phyloP scores from a whole-genome alignment of 2,888 invertebrate genomes.

The Synanthedon andrenaeformis region DNA sequence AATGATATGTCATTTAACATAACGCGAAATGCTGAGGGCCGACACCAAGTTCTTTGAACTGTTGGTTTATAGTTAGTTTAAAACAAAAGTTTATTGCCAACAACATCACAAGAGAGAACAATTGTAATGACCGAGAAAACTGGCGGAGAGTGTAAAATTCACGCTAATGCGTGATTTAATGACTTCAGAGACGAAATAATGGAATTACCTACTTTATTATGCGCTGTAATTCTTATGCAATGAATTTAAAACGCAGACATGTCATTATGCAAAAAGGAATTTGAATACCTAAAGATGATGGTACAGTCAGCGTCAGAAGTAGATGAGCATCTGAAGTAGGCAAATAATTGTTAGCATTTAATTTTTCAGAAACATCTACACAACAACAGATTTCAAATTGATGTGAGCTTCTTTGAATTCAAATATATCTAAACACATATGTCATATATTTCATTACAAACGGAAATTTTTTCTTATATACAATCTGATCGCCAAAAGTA shows the following conservation, averaged over 20 bases:
- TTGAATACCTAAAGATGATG: no score
- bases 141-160: constrained; percentile 27
- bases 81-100: constrained; percentile 30
- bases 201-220: constrained; percentile 17
- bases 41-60: constrained; percentile 35
- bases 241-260: neutral
- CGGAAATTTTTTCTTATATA: no score
- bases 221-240: constrained; percentile 13
- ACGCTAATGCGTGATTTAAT: constrained; percentile 24
- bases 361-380: no score
- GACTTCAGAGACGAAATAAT: constrained; percentile 17
- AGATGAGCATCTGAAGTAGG: no score
- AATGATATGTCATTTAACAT: no score
- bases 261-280: neutral
- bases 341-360: no score
- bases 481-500: no score
- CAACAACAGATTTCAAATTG: no score
- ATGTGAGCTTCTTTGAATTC: no score
- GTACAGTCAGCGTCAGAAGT: no score
- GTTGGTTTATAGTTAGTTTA: constrained; percentile 27
- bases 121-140: constrained; percentile 37
- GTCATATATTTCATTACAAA: no score
- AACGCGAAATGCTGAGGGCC: neutral
- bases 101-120: constrained; percentile 35
- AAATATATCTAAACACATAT: no score